phyloP scores from a whole-genome alignment of 2,797 vertebrate species.

The Smutsia gigantea region DNA sequence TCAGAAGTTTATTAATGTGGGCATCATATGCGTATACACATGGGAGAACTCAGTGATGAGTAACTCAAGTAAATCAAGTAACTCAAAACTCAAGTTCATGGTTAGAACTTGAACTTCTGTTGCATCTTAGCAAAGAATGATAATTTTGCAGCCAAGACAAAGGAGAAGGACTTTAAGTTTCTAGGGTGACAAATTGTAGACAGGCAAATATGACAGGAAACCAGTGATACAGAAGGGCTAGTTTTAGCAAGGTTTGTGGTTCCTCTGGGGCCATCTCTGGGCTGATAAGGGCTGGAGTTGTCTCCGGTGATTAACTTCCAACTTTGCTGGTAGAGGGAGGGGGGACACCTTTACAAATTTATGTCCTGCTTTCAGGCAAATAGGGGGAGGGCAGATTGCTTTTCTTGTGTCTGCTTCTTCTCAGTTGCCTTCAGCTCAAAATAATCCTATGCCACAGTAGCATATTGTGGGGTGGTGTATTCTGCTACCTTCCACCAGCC shows the following conservation, averaged over 20 bases:
- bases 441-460: neutral
- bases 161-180: neutral
- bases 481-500: neutral
- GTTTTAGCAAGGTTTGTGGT: neutral
- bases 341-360: neutral
- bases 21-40: rapidly evolving
- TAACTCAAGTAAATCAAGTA: neutral
- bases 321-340: neutral
- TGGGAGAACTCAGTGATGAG: neutral
- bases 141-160: neutral
- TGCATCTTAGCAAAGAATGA: neutral
- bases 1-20: neutral
- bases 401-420: neutral
- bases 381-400: neutral
- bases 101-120: neutral
- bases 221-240: neutral
- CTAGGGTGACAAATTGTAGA: neutral
- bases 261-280: neutral
- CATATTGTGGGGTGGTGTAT: neutral
- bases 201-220: neutral
- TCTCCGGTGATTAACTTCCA: neutral
- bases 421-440: neutral
- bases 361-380: neutral
- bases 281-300: neutral
- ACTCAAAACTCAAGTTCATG: neutral